Evolutionary conservation across 2,888 invertebrate genomes (phyloP).

Genomic region (Drosophila setosimentum): DNA sequence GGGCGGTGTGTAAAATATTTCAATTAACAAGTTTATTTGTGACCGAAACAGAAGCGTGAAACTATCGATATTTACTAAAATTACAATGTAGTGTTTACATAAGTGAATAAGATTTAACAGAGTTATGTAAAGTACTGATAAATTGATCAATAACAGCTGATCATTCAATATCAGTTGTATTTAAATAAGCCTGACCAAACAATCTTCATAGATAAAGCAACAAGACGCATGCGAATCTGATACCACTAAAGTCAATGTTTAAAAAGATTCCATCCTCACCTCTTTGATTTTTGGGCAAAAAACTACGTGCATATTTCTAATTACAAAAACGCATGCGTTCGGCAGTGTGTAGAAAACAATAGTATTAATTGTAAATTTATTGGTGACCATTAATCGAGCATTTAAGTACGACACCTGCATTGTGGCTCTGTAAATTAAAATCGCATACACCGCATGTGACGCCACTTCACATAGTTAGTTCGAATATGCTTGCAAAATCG

Average conservation of each 20-base stretch:
- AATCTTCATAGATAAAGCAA: slow-evolving; percentile 51
- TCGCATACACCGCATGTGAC: slow-evolving; percentile 7
- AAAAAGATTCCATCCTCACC: neutral
- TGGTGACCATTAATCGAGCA: slow-evolving; percentile 32
- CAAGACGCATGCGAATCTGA: slow-evolving; percentile 33
- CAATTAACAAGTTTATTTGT: no score
- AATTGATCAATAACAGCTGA: no score
- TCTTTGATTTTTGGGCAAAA: slow-evolving; percentile 27
- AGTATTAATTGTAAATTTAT: slow-evolving; percentile 54
- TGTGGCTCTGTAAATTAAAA: neutral
- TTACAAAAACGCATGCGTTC: slow-evolving; percentile 12
- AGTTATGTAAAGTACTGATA: no score
- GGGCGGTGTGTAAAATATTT: no score
- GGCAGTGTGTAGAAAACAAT: slow-evolving; percentile 27
- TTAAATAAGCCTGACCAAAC: no score
- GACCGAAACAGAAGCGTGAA: no score
- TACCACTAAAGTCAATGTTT: slow-evolving; percentile 45
- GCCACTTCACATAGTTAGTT: neutral
- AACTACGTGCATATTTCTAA: slow-evolving; percentile 46
- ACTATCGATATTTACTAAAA: no score
- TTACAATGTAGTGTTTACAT: no score
- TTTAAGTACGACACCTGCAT: slow-evolving; percentile 31
- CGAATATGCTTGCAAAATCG: neutral
- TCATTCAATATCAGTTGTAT: no score
- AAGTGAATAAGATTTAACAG: no score